These are phyloP conservation scores for Drosophila tanythrix DNA, from an alignment of 2,888 invertebrate species.

Conservation along the genomic window DNA sequence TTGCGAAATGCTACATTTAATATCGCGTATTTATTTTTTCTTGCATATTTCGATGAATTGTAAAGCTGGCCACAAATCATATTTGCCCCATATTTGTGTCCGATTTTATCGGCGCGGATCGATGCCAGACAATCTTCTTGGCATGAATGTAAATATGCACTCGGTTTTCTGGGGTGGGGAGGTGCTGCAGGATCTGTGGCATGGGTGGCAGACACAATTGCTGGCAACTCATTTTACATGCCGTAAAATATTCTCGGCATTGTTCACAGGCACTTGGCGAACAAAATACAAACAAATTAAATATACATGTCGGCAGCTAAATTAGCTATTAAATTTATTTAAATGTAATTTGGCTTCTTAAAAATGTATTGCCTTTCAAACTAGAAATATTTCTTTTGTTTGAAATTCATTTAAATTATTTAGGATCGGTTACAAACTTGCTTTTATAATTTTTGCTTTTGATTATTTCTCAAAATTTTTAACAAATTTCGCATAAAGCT, in stretches of 20 bases:
- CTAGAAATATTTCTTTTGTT: neutral
- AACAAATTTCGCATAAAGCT: neutral
- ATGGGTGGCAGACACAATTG: neutral
- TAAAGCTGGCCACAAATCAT: slow-evolving; percentile 59
- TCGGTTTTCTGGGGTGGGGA: slow-evolving; percentile 11
- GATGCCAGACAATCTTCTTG: slow-evolving; percentile 77
- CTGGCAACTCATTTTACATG: slow-evolving; percentile 62
- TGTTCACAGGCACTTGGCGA: slow-evolving; percentile 29
- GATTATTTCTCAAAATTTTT: neutral
- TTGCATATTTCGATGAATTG: slow-evolving; percentile 48
- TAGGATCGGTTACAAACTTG: neutral
- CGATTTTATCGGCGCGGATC: slow-evolving; percentile 66
- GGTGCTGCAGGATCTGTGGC: neutral
- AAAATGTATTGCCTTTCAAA: neutral
- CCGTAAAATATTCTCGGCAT: slow-evolving; percentile 56
- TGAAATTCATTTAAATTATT: neutral
- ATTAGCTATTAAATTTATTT: neutral
- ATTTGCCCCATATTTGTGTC: slow-evolving; percentile 40
- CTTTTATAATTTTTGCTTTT: neutral
- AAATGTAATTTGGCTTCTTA: neutral
- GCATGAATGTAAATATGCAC: slow-evolving; percentile 67
- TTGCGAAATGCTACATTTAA: slow-evolving; percentile 18
- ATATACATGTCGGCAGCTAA: neutral
- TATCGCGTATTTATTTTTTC: slow-evolving; percentile 65
- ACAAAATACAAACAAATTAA: slow-evolving; percentile 10